Evolutionary conservation across 2,797 vertebrate genomes (phyloP).

Genomic region (Apogon talboti): DNA sequence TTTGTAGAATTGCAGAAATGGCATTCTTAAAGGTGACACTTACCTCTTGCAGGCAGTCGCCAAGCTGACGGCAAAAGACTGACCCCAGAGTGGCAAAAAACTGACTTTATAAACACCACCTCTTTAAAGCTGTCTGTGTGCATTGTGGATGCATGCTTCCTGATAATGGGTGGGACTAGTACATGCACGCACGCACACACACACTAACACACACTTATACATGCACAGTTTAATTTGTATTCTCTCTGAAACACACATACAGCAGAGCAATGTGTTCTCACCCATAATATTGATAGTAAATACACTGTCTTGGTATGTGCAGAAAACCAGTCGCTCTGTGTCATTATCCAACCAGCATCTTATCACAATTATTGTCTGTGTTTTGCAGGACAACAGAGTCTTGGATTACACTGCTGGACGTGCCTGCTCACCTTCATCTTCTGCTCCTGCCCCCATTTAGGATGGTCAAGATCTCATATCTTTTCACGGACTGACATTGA

Average conservation of each 20-base stretch:
- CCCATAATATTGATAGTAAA: constrained; percentile 87
- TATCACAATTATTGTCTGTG: constrained; percentile 78
- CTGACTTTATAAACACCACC: constrained; percentile 74
- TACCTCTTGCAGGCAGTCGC: constrained; percentile 66
- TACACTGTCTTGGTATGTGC: constrained; percentile 74
- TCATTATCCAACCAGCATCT: constrained; percentile 76
- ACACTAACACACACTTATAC: constrained; percentile 14
- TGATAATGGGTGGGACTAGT: constrained; percentile 56
- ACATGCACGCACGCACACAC: constrained; percentile 30
- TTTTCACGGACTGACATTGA: neutral
- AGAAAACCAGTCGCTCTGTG: constrained; percentile 64
- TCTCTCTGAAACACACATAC: constrained; percentile 29
- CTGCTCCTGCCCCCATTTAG: constrained; percentile 6
- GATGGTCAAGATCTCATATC: neutral
- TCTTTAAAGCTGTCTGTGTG: constrained; percentile 54
- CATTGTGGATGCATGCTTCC: constrained; percentile 34
- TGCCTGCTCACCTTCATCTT: constrained; percentile 60
- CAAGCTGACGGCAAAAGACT: constrained; percentile 56
- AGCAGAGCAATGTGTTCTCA: constrained; percentile 52
- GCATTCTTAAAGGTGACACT: constrained; percentile 46
- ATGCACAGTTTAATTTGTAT: constrained; percentile 22
- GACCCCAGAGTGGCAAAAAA: constrained; percentile 58
- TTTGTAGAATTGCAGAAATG: constrained; percentile 19
- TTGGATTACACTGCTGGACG: constrained; percentile 54
- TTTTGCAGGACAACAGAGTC: constrained; percentile 78